Evolutionary conservation across 2,113 vertebrate genomes (phyloP).

Genomic region (Ahaetulla prasina): DNA sequence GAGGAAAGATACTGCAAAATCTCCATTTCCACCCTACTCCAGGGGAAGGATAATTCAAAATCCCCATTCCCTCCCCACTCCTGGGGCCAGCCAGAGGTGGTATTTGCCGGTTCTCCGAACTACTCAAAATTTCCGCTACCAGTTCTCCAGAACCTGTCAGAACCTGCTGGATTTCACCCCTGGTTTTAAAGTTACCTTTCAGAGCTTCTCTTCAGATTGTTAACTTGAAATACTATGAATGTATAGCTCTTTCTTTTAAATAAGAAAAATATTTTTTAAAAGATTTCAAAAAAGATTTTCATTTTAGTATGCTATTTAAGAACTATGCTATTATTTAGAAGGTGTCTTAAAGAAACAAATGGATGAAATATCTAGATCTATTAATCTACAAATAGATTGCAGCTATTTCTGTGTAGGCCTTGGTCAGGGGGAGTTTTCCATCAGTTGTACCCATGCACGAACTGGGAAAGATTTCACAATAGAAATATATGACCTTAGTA

Average conservation of each 20-base stretch:
- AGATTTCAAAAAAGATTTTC: background rate
- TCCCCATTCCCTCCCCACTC: no score
- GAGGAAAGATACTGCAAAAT: no score
- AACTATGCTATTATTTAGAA: background rate
- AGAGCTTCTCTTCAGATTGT: background rate
- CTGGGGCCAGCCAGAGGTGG: no score
- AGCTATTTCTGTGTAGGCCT: background rate
- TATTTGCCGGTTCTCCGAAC: no score
- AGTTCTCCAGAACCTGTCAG: no score
- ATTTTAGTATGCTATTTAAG: background rate
- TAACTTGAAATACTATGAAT: background rate
- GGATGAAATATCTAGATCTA: background rate
- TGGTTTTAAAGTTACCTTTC: background rate
- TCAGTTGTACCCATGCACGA: background rate
- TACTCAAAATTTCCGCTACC: no score
- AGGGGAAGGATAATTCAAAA: no score
- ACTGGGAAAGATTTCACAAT: background rate
- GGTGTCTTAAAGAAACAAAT: background rate
- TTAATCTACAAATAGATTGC: no score
- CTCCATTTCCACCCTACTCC: no score
- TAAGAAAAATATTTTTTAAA: background rate
- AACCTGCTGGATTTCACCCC: no score
- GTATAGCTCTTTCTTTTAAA: background rate
- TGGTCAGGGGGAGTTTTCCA: background rate
- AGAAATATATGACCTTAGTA: background rate